These are phyloP conservation scores for Zaprionus obscuricornis DNA, from an alignment of 2,888 invertebrate genomes.

Conservation along the genomic window DNA sequence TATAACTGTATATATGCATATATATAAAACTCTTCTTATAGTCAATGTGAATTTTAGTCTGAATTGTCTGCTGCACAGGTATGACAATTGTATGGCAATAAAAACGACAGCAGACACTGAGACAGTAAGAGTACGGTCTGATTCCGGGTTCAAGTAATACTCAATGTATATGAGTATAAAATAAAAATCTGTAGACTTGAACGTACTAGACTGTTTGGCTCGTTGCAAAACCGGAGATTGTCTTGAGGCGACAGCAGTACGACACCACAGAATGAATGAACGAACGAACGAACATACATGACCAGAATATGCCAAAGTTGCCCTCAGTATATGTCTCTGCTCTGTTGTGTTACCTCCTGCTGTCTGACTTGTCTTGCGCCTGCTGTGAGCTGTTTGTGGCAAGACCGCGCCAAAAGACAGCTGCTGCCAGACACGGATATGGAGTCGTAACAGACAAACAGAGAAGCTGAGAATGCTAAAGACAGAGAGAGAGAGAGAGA, in stretches of 20 bases:
- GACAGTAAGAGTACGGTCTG: no score
- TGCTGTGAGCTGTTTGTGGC: slow-evolving; percentile 33
- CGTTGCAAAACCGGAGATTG: slow-evolving; percentile 36
- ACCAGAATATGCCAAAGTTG: slow-evolving; percentile 48
- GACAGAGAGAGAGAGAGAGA: not conserved
- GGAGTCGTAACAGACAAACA: not conserved
- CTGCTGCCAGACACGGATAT: slow-evolving; percentile 30
- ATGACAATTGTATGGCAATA: slow-evolving; percentile 43
- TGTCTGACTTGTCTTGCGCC: no score
- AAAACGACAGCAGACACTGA: slow-evolving; percentile 11
- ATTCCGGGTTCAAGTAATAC: no score
- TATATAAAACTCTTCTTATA: slow-evolving; percentile 11
- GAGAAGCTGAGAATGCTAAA: no score
- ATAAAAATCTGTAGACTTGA: no score
- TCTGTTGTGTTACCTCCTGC: slow-evolving; percentile 1
- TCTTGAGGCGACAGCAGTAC: slow-evolving; percentile 9
- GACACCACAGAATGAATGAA: no score
- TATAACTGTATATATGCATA: not conserved
- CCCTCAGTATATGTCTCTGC: slow-evolving; percentile 19
- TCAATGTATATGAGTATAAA: no score
- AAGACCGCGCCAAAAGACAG: slow-evolving; percentile 31
- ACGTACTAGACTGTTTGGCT: no score
- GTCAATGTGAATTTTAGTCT: slow-evolving; percentile 38
- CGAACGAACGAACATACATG: no score
- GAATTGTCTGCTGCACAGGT: slow-evolving; percentile 41